phyloP scores from a whole-genome alignment of 2,797 vertebrate species.

The Ambastaia sidthimunki region DNA sequence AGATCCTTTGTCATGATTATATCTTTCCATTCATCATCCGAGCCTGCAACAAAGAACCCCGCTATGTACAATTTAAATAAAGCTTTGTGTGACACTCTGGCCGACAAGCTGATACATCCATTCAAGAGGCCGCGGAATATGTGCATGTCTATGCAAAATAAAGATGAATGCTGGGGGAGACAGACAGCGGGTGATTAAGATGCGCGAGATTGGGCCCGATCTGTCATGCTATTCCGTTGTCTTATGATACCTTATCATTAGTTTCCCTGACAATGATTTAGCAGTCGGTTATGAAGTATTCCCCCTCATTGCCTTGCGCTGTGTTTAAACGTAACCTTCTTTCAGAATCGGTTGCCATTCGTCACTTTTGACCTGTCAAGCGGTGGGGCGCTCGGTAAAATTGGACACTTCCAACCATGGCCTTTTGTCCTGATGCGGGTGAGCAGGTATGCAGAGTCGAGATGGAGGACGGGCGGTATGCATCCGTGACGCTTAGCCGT shows the following conservation, averaged over 20 bases:
- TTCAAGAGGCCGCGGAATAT: constrained; percentile 69
- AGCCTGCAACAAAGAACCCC: constrained; percentile 62
- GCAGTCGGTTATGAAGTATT: constrained; percentile 69
- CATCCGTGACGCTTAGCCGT: constrained; percentile 80
- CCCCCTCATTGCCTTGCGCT: constrained; percentile 77
- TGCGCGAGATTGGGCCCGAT: constrained; percentile 76
- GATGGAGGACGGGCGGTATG: constrained; percentile 64
- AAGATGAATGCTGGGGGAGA: constrained; percentile 79
- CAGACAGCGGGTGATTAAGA: constrained; percentile 77
- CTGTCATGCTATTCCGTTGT: constrained; percentile 75
- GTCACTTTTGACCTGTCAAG: constrained; percentile 79
- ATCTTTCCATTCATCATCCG: constrained; percentile 61
- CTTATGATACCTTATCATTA: constrained; percentile 84
- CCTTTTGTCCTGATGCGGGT: constrained; percentile 67
- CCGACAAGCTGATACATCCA: constrained; percentile 67
- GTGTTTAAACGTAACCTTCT: constrained; percentile 86
- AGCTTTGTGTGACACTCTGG: constrained; percentile 67
- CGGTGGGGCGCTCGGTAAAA: constrained; percentile 70
- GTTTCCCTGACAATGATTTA: constrained; percentile 86
- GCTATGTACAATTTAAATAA: constrained; percentile 68
- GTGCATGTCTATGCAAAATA: constrained; percentile 82
- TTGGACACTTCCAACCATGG: constrained; percentile 74
- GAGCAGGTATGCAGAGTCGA: constrained; percentile 68
- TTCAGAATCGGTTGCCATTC: constrained; percentile 75
- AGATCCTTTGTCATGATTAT: constrained; percentile 58